Evolutionary conservation across 2,888 invertebrate species (phyloP).

Genomic region (Drosophila vallismaia): DNA sequence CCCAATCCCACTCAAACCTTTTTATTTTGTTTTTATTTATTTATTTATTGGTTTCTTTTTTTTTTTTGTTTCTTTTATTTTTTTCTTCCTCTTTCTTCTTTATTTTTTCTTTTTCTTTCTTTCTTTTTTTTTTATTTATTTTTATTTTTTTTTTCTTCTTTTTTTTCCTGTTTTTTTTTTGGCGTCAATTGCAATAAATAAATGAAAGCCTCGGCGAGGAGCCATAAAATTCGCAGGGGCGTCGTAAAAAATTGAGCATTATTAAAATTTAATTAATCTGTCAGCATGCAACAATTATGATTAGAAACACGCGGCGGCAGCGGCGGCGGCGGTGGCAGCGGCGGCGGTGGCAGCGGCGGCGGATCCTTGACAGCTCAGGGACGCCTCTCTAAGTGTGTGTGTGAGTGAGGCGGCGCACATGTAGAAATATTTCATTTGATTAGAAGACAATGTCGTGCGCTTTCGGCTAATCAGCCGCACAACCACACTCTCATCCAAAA

Average conservation of each 20-base stretch:
- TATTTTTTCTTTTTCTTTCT: not conserved
- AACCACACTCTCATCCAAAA: constrained; percentile 24
- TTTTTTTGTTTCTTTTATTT: not conserved
- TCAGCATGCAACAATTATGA: constrained; percentile 65
- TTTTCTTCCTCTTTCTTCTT: not conserved
- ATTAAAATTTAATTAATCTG: constrained; percentile 73
- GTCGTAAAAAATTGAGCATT: constrained; percentile 49
- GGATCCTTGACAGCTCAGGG: constrained; percentile 38
- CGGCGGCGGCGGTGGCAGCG: constrained; percentile 20
- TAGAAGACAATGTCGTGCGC: constrained; percentile 46
- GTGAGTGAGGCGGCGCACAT: constrained; percentile 31
- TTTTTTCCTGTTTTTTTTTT: not conserved
- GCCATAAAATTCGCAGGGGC: constrained; percentile 26
- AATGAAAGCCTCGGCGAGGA: constrained; percentile 22
- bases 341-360: constrained; percentile 32
- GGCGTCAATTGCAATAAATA: constrained; percentile 38
- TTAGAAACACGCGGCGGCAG: constrained; percentile 25
- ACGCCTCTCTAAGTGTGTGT: constrained; percentile 8
- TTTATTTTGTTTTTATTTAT: not conserved
- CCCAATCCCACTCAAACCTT: not conserved
- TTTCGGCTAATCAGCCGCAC: constrained; percentile 60
- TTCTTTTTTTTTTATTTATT: not conserved
- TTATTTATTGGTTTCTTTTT: not conserved
- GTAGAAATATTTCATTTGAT: constrained; percentile 52
- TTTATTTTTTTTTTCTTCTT: not conserved